Evolutionary conservation across 2,888 invertebrate species (phyloP).

Genomic region (Elysia crispata): DNA sequence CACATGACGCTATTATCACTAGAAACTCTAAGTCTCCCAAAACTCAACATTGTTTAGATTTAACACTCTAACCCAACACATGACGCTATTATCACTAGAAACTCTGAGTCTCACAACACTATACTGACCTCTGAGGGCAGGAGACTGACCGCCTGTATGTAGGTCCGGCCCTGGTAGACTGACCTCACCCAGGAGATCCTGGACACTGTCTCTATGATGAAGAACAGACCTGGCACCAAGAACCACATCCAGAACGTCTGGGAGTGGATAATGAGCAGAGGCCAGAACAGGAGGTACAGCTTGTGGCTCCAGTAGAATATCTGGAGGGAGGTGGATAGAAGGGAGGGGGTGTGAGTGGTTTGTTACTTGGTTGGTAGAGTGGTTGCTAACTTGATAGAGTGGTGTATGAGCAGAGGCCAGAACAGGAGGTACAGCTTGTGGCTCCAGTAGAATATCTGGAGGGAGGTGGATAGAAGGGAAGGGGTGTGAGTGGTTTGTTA

Average conservation of each 20-base stretch:
- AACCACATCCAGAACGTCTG: constrained; percentile 98
- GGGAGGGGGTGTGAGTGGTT: too few species aligned
- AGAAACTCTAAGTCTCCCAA: too few species aligned
- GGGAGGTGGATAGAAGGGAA: background rate
- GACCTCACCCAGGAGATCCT: constrained; percentile 33
- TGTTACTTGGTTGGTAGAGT: too few species aligned
- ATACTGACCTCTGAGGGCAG: constrained; percentile 88
- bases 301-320: constrained; percentile 96
- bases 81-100: too few species aligned
- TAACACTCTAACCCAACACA: too few species aligned
- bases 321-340: constrained; percentile 77
- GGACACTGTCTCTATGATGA: constrained; percentile 83
- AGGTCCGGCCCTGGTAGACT: constrained; percentile 79
- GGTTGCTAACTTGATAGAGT: too few species aligned
- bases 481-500: too few species aligned
- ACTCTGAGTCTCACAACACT: too few species aligned
- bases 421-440: constrained; percentile 84
- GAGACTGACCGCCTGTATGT: constrained; percentile 91
- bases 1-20: too few species aligned
- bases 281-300: constrained; percentile 90
- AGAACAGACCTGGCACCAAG: constrained; percentile 87
- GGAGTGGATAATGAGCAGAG: constrained; percentile 89
- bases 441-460: too few species aligned
- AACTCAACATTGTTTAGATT: too few species aligned
- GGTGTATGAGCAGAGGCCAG: constrained; percentile 89